Base-by-base conservation (phyloP, 2,888 invertebrate species). In the Diadromus collaris region DNA sequence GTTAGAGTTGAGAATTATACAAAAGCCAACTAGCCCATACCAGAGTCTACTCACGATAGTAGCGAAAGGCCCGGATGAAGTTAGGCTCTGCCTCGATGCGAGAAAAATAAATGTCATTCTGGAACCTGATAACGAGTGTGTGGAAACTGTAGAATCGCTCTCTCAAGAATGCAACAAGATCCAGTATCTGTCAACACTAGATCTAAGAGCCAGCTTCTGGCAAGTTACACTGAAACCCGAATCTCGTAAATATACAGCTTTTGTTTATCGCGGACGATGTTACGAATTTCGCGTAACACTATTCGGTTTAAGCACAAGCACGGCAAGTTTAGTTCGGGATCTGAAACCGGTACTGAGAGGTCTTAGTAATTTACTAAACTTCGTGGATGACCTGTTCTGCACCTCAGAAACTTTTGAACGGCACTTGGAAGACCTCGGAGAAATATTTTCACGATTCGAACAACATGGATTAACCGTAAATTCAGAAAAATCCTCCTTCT, bases 21-120 rank as follows among this genome's bases (percentile, higher is more conserved):
- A n/a, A n/a, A n/a, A n/a, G n/a, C n/a, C n/a, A n/a, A n/a, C 10
- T 61, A 61, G 61, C 41, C 41, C 41, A 5, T 61, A 61, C 32
- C 3, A 19, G 0, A 58, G 19, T 10, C 41, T 27, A 2, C 24
- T 61, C 0, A 10, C 27, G 2, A 13, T 61, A 1, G 32, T 58
- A 16, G 16, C n/a, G 0, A 58, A 58, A 32, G 10, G 2, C 7
- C 10, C 7, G 2, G 41, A 13, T 2, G 41, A 13, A 6, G 41
- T 41, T 6, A 9, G 41, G 5, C 41, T 6, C 6, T 41, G 41
- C 10, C 41, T 41, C n/a, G n/a, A n/a, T n/a, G n/a, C n/a, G n/a
- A n/a, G n/a, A n/a, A n/a, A n/a, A n/a, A 44, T 44, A 13, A 44
- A 44, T 6, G 44, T 6, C 16, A 44, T 44, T 16, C n/a, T 44